Percentiles rank a stretch among this genome's conserved stretches.
These are phyloP conservation scores for Drosophila mulleri DNA, from an alignment of 2,888 invertebrate genomes.

Conservation along the genomic window DNA sequence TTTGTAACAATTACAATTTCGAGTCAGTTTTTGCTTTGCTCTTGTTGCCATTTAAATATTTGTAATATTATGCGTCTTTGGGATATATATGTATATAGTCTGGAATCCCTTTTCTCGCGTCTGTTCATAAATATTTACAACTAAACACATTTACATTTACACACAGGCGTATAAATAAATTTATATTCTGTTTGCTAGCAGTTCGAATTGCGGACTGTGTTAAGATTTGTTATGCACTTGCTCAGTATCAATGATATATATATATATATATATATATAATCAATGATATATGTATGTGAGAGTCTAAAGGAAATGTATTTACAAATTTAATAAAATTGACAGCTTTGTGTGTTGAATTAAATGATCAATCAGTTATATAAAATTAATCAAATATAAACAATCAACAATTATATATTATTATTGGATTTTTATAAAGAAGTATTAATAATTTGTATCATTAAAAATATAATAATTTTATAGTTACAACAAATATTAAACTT, in stretches of 20 bases:
- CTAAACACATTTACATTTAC: constrained; percentile 22
- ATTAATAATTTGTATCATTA: no score
- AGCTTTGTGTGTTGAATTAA: no score
- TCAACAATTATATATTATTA: no score
- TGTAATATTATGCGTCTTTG: constrained; percentile 28
- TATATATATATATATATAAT: background rate
- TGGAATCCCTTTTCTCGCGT: background rate
- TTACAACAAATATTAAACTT: no score
- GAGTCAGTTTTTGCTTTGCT: constrained; percentile 3
- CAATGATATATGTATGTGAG: background rate
- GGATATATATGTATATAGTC: background rate
- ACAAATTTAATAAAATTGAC: no score
- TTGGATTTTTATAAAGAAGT: no score
- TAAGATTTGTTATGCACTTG: background rate
- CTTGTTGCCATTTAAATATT: constrained; percentile 15
- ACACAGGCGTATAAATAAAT: background rate
- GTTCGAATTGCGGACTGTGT: no score
- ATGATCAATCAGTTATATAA: no score
- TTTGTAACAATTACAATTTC: constrained; percentile 34
- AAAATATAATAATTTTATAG: no score
- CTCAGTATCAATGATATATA: background rate
- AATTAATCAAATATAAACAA: no score
- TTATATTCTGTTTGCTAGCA: constrained; percentile 1
- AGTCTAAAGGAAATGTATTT: background rate
- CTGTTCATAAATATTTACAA: constrained; percentile 20